Base-by-base conservation (phyloP, 1,140 invertebrate species). In the Drosophila fuyamai region DNA sequence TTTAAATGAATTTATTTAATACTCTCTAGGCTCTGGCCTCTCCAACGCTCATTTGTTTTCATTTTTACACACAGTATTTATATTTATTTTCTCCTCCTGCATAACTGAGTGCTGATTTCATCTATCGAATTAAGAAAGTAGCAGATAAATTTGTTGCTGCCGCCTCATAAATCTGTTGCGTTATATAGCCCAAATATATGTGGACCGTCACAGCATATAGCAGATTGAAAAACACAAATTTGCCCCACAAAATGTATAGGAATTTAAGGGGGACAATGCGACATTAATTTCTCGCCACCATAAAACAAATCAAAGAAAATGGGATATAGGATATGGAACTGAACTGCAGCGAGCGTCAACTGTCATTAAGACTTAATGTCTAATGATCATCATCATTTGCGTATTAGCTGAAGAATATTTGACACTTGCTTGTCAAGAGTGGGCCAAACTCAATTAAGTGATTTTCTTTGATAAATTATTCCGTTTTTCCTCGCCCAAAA, bases 81-180 rank as follows among this genome's bases (percentile, higher is more conserved):
- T 76, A 23, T 38, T 32, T 40, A 29, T 32, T 43, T 68, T 50
- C 32, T 50, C 9, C 13, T 46, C 40, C 40, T 56, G 63, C 76
- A 86, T 86, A 74, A 66, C 84, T 74, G 71, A 36, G 71, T 65
- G 83, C 83, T 86, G 84, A 88, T 86, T 86, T 86, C 83, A 86
- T 86, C 83, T 86, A 86, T 80, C 79, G 79, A 86, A 86, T 88
- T 86, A 86, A 86, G 83, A 79, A 88, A 86, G 84, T 88, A 77
- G 76, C 66, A 82, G 81, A 48, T 51, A 48, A 47, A 79, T 83
- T 73, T 76, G 60, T 78, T 65, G 62, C 60, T 60, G 41, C 60
- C 43, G 38, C 67, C 61, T 32, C 68, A 85, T 88, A 86, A 86
- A 86, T 88, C 68, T 88, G 53, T 77, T 50, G 76, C 83, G 79